Base-by-base conservation (phyloP, 2,888 invertebrate genomes). In the Papilio protenor region DNA sequence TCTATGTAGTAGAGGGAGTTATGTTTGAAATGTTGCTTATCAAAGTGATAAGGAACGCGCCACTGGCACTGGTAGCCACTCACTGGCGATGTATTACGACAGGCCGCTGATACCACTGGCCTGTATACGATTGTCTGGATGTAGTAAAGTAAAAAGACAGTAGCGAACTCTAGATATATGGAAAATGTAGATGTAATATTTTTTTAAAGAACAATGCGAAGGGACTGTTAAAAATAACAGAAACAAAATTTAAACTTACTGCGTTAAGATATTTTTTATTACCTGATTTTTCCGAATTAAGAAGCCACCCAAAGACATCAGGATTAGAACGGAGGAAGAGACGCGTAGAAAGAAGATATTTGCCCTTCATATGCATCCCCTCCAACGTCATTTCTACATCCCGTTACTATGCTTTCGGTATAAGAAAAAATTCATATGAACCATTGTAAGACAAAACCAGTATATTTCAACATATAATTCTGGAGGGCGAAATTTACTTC, bases 21-120 rank as follows among this genome's bases (percentile, higher is more conserved):
- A 1, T 14, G 61, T 61, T 61, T 61, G 61, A 61, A 61, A 61
- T 61, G 27, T 61, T 59, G 23, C 66, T 8, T 72, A 47, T 75
- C 71, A 47, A 21, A 59, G 76, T 71, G 79, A 80, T 80, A 80
- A 77, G 77, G 21, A 70, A 69, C 73, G 75, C 79, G 52, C 55
- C 18, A 70, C 77, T 52, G 71, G 14, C 23, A 74, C 77, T 55
- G 71, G 33, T 40, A 64, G 64, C 64, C 18, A 18, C 0, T 21
- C 40, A 57, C 77, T 75, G 77, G 80, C 76, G 79, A 84, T 82
- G 79, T 84, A 84, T 77, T 52, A 75, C 47, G 82, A 83, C 84
- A 81, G 79, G 75, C 61, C 47, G 45, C 73, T 73, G 83, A 84
- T 84, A 84, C 45, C 81, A 81, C 73, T 79, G 80, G 82, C 81